Base-by-base conservation (phyloP, 2,797 vertebrate genomes). In the Podarcis lilfordi region DNA sequence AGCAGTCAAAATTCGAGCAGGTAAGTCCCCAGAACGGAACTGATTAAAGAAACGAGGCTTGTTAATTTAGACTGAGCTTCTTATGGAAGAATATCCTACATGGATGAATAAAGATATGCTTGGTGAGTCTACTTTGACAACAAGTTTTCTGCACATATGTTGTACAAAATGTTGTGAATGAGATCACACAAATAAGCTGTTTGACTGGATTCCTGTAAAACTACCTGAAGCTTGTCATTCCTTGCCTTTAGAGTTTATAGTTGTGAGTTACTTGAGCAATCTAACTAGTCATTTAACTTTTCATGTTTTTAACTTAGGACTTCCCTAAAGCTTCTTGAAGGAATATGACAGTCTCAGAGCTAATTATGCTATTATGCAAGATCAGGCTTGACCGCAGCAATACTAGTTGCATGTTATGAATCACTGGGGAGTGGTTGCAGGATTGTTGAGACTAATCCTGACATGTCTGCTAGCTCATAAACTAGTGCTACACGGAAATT, bases 1-100 rank as follows among this genome's bases (percentile, higher is more conserved):
- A 92, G 99, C 99, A 6, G 99, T 99, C 91, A 99, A 99, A 98
- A 99, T 99, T 95, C 96, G 99, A 97, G 99, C 99, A 96, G 98
- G 98, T 98, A 93, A 94, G 94, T 93, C 45, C 82, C 84, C 75
- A 15, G 61, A 80, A 1, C 4, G 0, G 59, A 64, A 40, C 37
- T 23, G 8, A 6, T 55, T 27, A 82, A 61, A 61, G 6, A 61
- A 50, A 29, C 27, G 1, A 15, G 27, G 2, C 27, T 2, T 35
- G 21, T 87, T 87, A 10, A 29, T 69, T 78, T 43, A 79, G 7
- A 43, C 43, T 32, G 3, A 11, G 40, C 8, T 82, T 71, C 6
- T 78, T 83, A 61, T 25, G 6, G 32, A 72, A 59, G 1, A 85
- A 55, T 29, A 50, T 80, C 40, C 29, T 13, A 35, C 35, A 68